These are phyloP conservation scores for Argyra leucocephala DNA, from an alignment of 2,888 invertebrate species.

Conservation along the genomic window DNA sequence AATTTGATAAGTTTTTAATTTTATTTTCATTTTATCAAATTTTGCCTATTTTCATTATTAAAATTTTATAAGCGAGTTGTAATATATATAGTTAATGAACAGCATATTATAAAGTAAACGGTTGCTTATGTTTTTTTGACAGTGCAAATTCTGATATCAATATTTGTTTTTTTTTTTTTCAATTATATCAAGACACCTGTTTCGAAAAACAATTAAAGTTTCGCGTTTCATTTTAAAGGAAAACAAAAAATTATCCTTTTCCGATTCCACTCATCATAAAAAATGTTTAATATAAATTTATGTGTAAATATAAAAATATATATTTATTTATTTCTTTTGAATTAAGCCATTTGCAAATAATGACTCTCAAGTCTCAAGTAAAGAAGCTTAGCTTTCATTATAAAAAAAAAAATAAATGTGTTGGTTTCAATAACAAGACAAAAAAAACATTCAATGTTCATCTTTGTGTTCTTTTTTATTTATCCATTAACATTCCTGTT, in stretches of 20 bases:
- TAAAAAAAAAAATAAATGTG: background rate
- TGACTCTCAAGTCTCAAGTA: background rate
- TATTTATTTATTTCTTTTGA: background rate
- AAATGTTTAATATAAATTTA: background rate
- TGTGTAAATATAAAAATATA: background rate
- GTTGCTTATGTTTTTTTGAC: too few species aligned
- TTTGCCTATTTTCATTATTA: too few species aligned
- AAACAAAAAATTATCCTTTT: background rate
- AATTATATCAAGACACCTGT: background rate
- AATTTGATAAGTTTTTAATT: too few species aligned
- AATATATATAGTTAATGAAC: too few species aligned
- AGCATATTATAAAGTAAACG: too few species aligned
- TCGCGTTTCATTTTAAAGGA: background rate
- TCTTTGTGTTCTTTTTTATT: background rate
- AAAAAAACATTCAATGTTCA: background rate
- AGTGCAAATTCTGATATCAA: too few species aligned
- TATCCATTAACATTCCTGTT: conserved; percentile 1
- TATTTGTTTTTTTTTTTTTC: background rate
- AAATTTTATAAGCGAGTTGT: too few species aligned
- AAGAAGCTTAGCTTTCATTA: too few species aligned
- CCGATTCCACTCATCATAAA: background rate
- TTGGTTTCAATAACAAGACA: background rate
- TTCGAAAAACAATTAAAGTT: conserved; percentile 1
- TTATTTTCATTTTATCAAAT: too few species aligned
- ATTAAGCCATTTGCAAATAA: conserved; percentile 3